Conservation (phyloP, 37 sponge, comb jelly and placozoan genomes). For the Ephydatia muelleri region DNA sequence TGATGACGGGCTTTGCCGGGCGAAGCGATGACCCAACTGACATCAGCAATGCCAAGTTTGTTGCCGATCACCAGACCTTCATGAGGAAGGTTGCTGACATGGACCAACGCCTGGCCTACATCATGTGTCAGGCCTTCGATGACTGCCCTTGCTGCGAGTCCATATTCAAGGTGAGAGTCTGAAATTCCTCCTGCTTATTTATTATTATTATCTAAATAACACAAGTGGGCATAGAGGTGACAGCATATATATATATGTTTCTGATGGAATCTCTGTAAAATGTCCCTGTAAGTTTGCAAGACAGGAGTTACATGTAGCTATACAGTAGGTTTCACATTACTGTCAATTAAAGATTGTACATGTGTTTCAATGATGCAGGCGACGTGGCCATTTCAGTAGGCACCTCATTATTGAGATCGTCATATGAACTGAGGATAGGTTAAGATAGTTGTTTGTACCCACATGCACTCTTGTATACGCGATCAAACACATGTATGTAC, state of each 20-base stretch:
- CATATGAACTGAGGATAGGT: too few species aligned
- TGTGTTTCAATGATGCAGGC: too few species aligned
- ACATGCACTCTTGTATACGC: too few species aligned
- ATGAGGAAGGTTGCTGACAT: constrained; percentile 59
- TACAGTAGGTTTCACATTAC: too few species aligned
- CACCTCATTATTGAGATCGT: too few species aligned
- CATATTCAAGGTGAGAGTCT: constrained; percentile 86
- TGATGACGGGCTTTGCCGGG: constrained; percentile 60
- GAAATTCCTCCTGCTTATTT: not conserved
- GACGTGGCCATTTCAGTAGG: too few species aligned
- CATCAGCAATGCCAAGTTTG: constrained; percentile 65
- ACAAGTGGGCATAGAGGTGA: not conserved
- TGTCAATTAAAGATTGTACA: too few species aligned
- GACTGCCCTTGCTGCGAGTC: constrained; percentile 90
- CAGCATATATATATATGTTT: constrained; percentile 17
- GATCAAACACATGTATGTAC: too few species aligned
- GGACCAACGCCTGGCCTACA: constrained; percentile 76
- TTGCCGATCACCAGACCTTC: constrained; percentile 67
- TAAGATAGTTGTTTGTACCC: too few species aligned
- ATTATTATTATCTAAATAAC: not conserved
- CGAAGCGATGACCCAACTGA: constrained; percentile 80
- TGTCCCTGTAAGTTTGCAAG: too few species aligned
- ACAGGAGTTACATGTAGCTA: too few species aligned
- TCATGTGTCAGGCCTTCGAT: constrained; percentile 90
- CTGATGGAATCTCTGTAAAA: too few species aligned